Evolutionary conservation across 1,140 invertebrate genomes (phyloP).

Genomic region (Matsumurasca onukii): DNA sequence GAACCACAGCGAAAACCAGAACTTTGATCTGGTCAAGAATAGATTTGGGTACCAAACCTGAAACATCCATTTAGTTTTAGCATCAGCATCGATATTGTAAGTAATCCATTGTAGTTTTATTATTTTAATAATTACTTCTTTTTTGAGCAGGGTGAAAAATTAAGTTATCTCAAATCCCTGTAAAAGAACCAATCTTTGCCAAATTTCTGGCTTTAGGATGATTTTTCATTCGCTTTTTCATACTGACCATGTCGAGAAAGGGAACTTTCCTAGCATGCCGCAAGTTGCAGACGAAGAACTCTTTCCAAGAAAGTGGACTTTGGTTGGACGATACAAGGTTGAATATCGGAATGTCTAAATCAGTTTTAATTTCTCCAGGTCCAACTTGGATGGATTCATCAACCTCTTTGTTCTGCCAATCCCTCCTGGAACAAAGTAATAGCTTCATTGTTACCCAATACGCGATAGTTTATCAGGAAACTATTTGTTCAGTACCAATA

Average conservation of each 20-base stretch:
- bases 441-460: not conserved
- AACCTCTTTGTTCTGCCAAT: conserved; percentile 7
- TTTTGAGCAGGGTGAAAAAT: not conserved
- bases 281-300: conserved; percentile 11
- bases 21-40: not conserved
- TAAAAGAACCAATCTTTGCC: no score
- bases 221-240: no score
- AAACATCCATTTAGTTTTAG: no score
- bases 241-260: conserved; percentile 9
- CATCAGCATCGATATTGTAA: no score
- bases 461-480: not conserved
- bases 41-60: conserved; percentile 16
- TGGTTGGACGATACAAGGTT: conserved; percentile 27
- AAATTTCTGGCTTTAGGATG: no score
- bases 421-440: conserved; percentile 9
- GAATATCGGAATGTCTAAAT: conserved; percentile 17
- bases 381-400: not conserved
- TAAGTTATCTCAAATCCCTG: not conserved
- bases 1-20: conserved; percentile 16
- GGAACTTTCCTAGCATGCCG: conserved; percentile 1
- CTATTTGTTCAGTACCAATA: not conserved
- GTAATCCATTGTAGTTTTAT: no score
- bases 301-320: conserved; percentile 3
- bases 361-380: not conserved
- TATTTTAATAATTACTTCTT: no score